Evolutionary conservation across 2,113 vertebrate species (phyloP).

Genomic region (Chaetodon trifascialis): DNA sequence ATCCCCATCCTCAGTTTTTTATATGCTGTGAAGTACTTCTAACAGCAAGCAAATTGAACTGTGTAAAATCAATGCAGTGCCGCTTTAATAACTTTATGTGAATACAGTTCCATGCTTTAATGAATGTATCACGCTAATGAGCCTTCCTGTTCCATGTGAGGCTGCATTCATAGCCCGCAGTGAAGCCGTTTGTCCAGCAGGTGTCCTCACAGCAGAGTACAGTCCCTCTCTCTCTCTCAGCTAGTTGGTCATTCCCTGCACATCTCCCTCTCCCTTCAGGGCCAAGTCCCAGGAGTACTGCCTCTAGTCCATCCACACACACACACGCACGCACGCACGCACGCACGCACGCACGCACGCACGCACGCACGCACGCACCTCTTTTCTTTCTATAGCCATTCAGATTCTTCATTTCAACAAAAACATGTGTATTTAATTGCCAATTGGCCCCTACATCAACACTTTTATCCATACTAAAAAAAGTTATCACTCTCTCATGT

Average conservation of each 20-base stretch:
- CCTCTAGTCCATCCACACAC: constrained; percentile 13
- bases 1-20: too few relatives aligned
- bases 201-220: constrained; percentile 44
- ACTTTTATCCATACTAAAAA: neutral
- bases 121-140: neutral
- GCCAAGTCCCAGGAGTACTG: neutral
- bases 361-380: neutral
- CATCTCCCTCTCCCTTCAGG: constrained; percentile 27
- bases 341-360: neutral
- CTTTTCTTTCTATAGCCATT: neutral
- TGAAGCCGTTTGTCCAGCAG: constrained; percentile 54
- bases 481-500: neutral
- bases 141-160: neutral
- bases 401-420: neutral
- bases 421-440: neutral
- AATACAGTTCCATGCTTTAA: neutral
- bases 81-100: neutral
- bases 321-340: neutral
- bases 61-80: neutral
- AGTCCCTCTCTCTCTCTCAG: neutral
- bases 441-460: too few relatives aligned
- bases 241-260: constrained; percentile 35
- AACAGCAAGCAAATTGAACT: neutral
- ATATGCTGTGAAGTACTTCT: neutral
- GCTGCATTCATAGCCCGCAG: neutral